Base-by-base conservation (phyloP, 2,113 vertebrate genomes). In the Pipa parva region DNA sequence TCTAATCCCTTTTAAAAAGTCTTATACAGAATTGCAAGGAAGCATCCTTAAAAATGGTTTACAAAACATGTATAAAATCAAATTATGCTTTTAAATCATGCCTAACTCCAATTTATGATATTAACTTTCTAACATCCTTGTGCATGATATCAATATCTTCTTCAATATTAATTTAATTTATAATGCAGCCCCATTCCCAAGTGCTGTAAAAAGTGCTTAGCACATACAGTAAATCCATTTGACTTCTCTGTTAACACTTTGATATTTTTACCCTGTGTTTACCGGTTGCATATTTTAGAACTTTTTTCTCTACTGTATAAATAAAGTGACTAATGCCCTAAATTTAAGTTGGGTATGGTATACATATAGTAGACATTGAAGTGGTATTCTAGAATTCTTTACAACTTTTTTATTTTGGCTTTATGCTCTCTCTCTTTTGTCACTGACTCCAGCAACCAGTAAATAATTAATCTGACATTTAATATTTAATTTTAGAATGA, bases 171-270 rank as follows among this genome's bases (percentile, higher is more conserved):
- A 28, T 31, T n/a, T 12, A n/a, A 36, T 28, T 12, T 10, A 18
- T 58, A 28, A 55, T 20, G 20, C 37, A 58, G 31, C 9, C 27
- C 18, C 27, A 36, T 58, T 21, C 42, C 25, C 59, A 33, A 63
- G 48, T 52, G 48, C 57, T 31, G 20, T 42, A 70, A 61, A 70
- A 70, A 61, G 66, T 70, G 66, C 66, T 52, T 37, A 22, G 31
- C 13, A 58, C 21, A 52, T 45, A 26, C 33, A 68, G 7, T 11
- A 36, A 36, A 36, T 7, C 22, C 56, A 52, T 2, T 22, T 13
- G 33, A 36, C 24, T 17, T 10, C 17, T 49, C 27, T 60, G 12
- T 20, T 13, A 12, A 18, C 39, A 59, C 15, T 13, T 11, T 31
- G 21, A 24, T 15, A 27, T n/a, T 27, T 59, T 59, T 68, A 68